Evolutionary conservation across 2,113 vertebrate genomes (phyloP), one percentile per base, ranked within the genome.

Genomic region (Antidorcas marsupialis): DNA sequence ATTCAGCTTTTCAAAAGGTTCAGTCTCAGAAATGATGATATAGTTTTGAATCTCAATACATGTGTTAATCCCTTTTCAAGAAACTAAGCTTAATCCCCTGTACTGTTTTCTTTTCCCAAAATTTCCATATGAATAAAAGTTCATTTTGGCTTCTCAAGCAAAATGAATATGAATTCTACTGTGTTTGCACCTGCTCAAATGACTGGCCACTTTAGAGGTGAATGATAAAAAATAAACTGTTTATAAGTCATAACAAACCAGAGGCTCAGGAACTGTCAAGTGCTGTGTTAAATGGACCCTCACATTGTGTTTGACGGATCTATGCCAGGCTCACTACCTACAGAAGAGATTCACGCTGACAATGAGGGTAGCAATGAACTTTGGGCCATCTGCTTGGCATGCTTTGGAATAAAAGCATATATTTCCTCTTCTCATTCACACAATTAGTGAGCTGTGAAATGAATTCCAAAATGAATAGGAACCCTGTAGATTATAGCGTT

Each of bases 401-500:
- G 97, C 91, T 97, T 98, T 97, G 88, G 96, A 98, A 98, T 98
- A 98, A 98, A 98, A 96, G 74, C 97, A 98, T 97, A 87, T 98
- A 98, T 98, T 98, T 98, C 87, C 93, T 96, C 95, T 98, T 97
- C 98, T 98, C 98, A 98, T 98, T 98, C 98, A 98, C 93, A 33
- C 98, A 99, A 99, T 99, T 99, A 99, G 98, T 98, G 98, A 98
- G 98, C 98, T 99, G 98, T 99, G 98, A 99, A 99, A 99, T 99
- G 98, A 99, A 98, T 98, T 99, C 97, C 98, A 98, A 98, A 99
- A 98, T 98, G 98, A 98, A 98, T 96, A 98, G 98, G 97, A 98
- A 98, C 98, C 98, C 97, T 98, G 98, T 96, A 98, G 98, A 98
- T 99, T 98, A 98, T 74, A 97, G 96, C 55, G 45, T 96, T 98